Percentiles rank a stretch among this genome's conserved stretches.
Conservation (phyloP, 2,113 vertebrate genomes). For the Zootoca vivipara region DNA sequence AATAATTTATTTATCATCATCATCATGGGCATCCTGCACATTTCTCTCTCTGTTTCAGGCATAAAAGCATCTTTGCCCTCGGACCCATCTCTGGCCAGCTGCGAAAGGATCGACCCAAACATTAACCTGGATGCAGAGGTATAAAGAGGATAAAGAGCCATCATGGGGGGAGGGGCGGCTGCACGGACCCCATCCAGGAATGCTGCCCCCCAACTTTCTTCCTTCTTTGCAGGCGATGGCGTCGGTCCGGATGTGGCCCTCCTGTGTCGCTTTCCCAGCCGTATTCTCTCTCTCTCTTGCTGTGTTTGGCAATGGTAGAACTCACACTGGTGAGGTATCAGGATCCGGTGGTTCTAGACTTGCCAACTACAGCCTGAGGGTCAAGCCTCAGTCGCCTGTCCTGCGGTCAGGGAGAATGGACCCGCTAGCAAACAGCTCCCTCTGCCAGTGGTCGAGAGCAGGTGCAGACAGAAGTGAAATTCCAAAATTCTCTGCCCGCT, state of each 20-base stretch:
- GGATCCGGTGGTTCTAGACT: conserved; percentile 99
- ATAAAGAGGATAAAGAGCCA: not conserved
- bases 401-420: too few relatives aligned
- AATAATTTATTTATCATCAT: too few relatives aligned
- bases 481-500: conserved; percentile 78
- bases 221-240: too few relatives aligned
- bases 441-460: conserved; percentile 82
- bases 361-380: conserved; percentile 95
- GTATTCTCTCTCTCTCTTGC: conserved; percentile 79
- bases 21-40: too few relatives aligned
- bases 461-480: conserved; percentile 78
- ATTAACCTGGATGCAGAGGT: not conserved
- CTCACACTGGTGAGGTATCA: conserved; percentile 99
- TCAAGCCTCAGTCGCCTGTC: conserved; percentile 22
- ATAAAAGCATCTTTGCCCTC: not conserved
- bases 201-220: too few relatives aligned
- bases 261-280: not conserved
- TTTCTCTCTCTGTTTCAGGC: not conserved
- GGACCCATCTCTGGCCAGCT: too few relatives aligned
- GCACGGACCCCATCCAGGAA: rapidly evolving
- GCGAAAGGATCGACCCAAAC: not conserved
- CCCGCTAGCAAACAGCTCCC: not conserved
- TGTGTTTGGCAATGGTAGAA: conserved; percentile 99
- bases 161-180: too few relatives aligned
- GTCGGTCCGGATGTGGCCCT: not conserved